Evolutionary conservation across 35 echinoderm and acorn worm species (phyloP).

Genomic region (Diadema setosum): DNA sequence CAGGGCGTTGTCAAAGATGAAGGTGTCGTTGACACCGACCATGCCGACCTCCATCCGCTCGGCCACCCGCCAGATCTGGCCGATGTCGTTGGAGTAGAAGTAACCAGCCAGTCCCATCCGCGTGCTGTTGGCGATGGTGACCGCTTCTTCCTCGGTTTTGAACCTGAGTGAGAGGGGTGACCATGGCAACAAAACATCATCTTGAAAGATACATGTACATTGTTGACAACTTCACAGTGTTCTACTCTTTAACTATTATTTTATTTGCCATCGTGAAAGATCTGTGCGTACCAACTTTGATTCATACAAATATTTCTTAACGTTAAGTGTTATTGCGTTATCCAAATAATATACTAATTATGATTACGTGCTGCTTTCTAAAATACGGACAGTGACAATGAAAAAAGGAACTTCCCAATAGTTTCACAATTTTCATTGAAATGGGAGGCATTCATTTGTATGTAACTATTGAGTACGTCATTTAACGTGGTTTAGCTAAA

Average conservation of each 20-base stretch:
- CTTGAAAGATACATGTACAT: neutral
- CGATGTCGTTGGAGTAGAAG: conserved; percentile 85
- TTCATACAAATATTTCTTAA: neutral
- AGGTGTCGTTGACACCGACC: conserved; percentile 78
- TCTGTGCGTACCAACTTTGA: neutral
- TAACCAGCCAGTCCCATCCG: conserved; percentile 81
- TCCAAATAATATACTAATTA: neutral
- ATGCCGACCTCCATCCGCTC: conserved; percentile 85
- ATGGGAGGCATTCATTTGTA: no score
- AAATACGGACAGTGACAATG: no score
- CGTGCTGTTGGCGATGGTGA: conserved; percentile 67
- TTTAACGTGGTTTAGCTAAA: no score
- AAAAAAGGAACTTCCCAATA: no score
- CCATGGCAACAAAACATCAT: neutral
- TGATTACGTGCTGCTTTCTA: no score
- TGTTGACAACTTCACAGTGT: neutral
- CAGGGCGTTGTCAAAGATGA: conserved; percentile 13
- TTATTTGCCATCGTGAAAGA: neutral
- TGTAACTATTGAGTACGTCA: no score
- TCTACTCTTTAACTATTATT: neutral
- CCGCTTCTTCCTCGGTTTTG: conserved; percentile 77
- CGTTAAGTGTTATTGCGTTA: neutral
- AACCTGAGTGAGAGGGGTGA: conserved; percentile 27
- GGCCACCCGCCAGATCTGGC: conserved; percentile 84
- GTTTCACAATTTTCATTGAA: no score